phyloP scores from a whole-genome alignment of 2,113 vertebrate species.

The Mobula hypostoma region DNA sequence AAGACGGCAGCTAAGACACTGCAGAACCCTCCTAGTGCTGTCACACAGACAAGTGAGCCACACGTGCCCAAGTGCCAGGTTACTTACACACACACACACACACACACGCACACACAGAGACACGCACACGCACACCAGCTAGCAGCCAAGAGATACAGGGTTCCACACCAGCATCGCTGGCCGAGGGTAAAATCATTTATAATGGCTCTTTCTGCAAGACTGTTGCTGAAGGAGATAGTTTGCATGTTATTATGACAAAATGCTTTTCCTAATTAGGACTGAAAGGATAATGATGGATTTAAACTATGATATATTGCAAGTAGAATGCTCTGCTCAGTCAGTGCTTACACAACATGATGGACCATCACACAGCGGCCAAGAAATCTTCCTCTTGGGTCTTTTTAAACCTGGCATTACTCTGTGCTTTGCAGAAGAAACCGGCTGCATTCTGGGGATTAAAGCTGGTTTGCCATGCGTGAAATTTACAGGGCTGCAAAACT shows the following conservation, averaged over 20 bases:
- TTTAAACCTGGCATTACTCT: slow-evolving; percentile 17
- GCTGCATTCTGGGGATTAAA: neutral
- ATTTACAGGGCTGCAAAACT: too few relatives aligned
- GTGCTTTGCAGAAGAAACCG: neutral
- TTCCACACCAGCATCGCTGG: neutral
- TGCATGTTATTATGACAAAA: neutral
- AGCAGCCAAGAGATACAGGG: neutral
- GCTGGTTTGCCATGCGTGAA: neutral
- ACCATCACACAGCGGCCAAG: neutral
- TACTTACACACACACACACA: too few relatives aligned
- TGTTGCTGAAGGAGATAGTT: neutral
- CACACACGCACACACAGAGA: too few relatives aligned
- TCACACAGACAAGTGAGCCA: too few relatives aligned
- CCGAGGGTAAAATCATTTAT: neutral
- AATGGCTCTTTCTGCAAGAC: neutral
- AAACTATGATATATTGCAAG: slow-evolving; percentile 33
- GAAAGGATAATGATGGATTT: slow-evolving; percentile 32
- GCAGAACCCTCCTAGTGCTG: too few relatives aligned
- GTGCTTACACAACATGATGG: slow-evolving; percentile 18
- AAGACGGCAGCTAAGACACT: too few relatives aligned
- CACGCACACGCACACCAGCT: neutral
- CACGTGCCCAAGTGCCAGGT: too few relatives aligned
- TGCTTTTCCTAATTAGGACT: slow-evolving; percentile 31
- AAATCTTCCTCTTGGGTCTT: slow-evolving; percentile 12
- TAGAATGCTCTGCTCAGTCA: slow-evolving; percentile 15